phyloP scores from a whole-genome alignment of 2,888 invertebrate genomes.

The Rotaria macrura region DNA sequence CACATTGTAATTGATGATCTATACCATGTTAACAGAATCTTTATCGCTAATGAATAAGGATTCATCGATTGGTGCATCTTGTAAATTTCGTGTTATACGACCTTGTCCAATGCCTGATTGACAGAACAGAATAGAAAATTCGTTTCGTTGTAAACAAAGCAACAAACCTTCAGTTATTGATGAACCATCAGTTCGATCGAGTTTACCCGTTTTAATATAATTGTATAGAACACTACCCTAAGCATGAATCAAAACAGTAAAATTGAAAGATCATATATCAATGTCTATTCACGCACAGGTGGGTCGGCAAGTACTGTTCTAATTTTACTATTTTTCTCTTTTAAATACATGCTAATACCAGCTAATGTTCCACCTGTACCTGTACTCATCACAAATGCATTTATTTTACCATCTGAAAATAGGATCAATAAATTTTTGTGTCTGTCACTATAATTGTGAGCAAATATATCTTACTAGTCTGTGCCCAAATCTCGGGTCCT shows the following conservation, averaged over 20 bases:
- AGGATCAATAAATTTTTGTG: conserved; percentile 34
- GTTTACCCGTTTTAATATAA: conserved; percentile 45
- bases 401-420: conserved; percentile 41
- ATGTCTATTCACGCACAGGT: conserved; percentile 35
- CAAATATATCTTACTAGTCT: conserved; percentile 38
- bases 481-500: conserved; percentile 49
- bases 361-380: conserved; percentile 50
- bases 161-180: conserved; percentile 45
- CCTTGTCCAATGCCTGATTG: conserved; percentile 49
- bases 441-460: conserved; percentile 36
- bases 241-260: not conserved
- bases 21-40: conserved; percentile 46
- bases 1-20: not conserved
- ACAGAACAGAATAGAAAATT: not conserved
- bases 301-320: conserved; percentile 44
- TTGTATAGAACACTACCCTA: conserved; percentile 49
- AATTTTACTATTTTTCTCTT: conserved; percentile 45
- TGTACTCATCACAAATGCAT: conserved; percentile 47
- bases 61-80: conserved; percentile 48
- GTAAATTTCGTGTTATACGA: conserved; percentile 47
- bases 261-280: not conserved
- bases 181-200: conserved; percentile 45
- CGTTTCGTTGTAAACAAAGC: not conserved
- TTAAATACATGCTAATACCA: conserved; percentile 45
- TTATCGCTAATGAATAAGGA: conserved; percentile 43